These are phyloP conservation scores for chimpanzee (Pan troglodytes) DNA, from an alignment of 2,113 vertebrate species.

Conservation along the genomic window NHGRI_mPanTro3-v2.1_pri NC_072421.2:38488501-38489000, in stretches of 20 bases:
- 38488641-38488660: background rate
- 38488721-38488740: too few species aligned
- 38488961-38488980: background rate
- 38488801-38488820: background rate
- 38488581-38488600: background rate
- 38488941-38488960: background rate
- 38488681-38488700: conserved; percentile 37
- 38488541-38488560: background rate
- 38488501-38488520: background rate
- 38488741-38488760: background rate
- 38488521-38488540: conserved; percentile 25
- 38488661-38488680: background rate
- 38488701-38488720: background rate
- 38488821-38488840: conserved; percentile 2
- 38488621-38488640: conserved; percentile 2
- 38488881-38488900: background rate
- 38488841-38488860: background rate
- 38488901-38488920: conserved; percentile 27
- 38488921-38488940: background rate
- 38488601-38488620: background rate
- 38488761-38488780: background rate
- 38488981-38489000: background rate
- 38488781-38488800: background rate
- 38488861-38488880: background rate
- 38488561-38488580: background rate